These are phyloP conservation scores for Deladenus siricidicola DNA, from an alignment of 2,888 invertebrate genomes.

Conservation along the genomic window DNA sequence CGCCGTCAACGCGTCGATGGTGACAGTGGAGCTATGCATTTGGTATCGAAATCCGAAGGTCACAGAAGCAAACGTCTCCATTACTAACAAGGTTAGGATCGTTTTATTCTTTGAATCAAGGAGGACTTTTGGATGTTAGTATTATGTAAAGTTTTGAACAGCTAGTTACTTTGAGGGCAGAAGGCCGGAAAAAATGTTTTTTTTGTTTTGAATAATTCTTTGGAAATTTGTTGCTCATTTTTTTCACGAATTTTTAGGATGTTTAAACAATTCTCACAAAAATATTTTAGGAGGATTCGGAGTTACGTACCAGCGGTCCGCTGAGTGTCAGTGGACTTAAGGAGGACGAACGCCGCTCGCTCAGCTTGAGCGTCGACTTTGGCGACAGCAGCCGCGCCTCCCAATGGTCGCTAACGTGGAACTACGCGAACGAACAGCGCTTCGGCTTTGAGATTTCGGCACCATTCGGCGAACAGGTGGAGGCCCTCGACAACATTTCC, in stretches of 20 bases:
- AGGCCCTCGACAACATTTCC: constrained; percentile 29
- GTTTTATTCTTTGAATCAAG: too few relatives aligned
- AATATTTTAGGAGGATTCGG: too few relatives aligned
- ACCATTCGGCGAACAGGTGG: constrained; percentile 28
- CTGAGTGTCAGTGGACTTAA: constrained; percentile 18
- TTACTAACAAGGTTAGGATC: too few relatives aligned
- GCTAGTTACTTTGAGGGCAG: too few relatives aligned
- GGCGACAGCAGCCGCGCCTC: constrained; percentile 23
- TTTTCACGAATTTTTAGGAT: too few relatives aligned
- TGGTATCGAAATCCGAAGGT: constrained; percentile 6
- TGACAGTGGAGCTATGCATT: constrained; percentile 28
- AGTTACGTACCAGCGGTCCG: constrained; percentile 27
- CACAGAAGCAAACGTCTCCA: constrained; percentile 8
- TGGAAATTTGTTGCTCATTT: too few relatives aligned
- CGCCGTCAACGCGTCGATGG: constrained; percentile 32
- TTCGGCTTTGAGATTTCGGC: constrained; percentile 12
- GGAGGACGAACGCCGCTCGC: constrained; percentile 13
- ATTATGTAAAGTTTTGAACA: too few relatives aligned
- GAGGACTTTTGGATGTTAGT: too few relatives aligned
- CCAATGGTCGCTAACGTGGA: constrained; percentile 23
- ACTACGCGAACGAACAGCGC: constrained; percentile 11
- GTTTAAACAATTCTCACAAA: too few relatives aligned
- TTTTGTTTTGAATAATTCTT: too few relatives aligned
- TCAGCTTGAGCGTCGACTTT: constrained; percentile 32
- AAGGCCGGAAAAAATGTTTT: too few relatives aligned